Evolutionary conservation across 2,888 invertebrate species (phyloP).

Genomic region (Pelosia muscerda): DNA sequence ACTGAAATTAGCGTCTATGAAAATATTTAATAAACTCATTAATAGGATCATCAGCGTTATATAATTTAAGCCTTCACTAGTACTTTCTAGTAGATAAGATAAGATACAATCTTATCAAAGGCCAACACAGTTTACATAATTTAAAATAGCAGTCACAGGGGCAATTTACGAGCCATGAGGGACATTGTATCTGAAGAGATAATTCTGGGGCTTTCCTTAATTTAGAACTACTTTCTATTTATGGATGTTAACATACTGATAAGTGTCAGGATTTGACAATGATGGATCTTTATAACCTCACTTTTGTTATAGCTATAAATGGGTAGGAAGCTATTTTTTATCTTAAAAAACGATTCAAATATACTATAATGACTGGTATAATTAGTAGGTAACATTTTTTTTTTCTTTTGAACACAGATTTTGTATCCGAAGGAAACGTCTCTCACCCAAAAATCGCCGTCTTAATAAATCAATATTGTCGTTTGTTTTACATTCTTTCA

Average conservation of each 20-base stretch:
- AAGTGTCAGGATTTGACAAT: conserved; percentile 9
- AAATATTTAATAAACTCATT: not conserved
- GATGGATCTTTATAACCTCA: not conserved
- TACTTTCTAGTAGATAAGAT: conserved; percentile 33
- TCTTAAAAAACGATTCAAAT: too few relatives aligned
- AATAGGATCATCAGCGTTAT: conserved; percentile 15
- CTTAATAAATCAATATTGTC: too few relatives aligned
- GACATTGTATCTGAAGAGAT: conserved; percentile 20
- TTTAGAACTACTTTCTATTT: not conserved
- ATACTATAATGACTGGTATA: too few relatives aligned
- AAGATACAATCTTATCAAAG: conserved; percentile 47
- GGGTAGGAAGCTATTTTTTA: too few relatives aligned
- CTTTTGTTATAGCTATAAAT: not conserved
- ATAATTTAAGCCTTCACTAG: conserved; percentile 26
- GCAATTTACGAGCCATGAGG: conserved; percentile 25
- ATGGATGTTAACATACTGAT: not conserved
- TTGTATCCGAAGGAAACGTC: too few relatives aligned
- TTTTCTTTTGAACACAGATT: too few relatives aligned
- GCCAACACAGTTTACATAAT: conserved; percentile 45
- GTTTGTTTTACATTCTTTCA: too few relatives aligned
- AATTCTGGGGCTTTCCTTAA: conserved; percentile 17
- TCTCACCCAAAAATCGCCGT: too few relatives aligned
- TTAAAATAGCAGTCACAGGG: conserved; percentile 28
- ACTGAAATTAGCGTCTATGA: not conserved
- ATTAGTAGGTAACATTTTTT: too few relatives aligned